Conservation (phyloP, 2,113 vertebrate genomes). For the Notothenia coriiceps region DNA sequence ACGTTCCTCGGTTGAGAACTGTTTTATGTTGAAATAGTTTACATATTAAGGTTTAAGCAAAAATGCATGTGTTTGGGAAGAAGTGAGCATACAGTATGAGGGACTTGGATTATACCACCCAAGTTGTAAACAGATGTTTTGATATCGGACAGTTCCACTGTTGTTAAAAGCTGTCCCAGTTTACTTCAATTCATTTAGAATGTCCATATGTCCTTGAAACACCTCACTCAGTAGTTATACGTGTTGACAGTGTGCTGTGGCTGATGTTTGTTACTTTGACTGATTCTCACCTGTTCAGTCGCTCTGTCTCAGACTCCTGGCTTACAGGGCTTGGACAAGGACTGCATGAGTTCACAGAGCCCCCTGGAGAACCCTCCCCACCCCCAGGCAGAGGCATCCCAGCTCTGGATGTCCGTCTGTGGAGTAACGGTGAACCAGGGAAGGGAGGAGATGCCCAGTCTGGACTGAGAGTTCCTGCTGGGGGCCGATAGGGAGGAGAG, state of each 20-base stretch:
- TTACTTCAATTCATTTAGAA: no score
- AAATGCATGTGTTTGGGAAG: no score
- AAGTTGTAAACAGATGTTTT: no score
- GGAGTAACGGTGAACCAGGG: slow-evolving; percentile 80
- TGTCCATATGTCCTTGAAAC: no score
- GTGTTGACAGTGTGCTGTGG: background rate
- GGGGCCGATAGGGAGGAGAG: slow-evolving; percentile 59
- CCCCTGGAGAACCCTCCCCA: slow-evolving; percentile 65
- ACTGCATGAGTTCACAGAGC: slow-evolving; percentile 62
- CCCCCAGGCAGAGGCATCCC: slow-evolving; percentile 49
- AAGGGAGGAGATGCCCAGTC: slow-evolving; percentile 79
- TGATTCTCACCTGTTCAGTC: slow-evolving; percentile 79
- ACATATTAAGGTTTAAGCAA: no score
- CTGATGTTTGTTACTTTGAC: background rate
- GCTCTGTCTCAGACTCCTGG: slow-evolving; percentile 77
- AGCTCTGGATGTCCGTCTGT: slow-evolving; percentile 63
- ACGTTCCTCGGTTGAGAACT: no score
- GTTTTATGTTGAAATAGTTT: no score
- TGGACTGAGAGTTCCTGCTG: slow-evolving; percentile 67
- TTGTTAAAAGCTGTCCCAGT: no score
- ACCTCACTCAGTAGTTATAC: background rate
- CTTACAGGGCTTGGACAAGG: slow-evolving; percentile 60
- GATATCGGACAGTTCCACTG: no score
- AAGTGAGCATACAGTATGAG: no score
- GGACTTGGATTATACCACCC: no score